Base-by-base conservation (phyloP, 2,797 vertebrate genomes). In the Garrulus glandarius region DNA sequence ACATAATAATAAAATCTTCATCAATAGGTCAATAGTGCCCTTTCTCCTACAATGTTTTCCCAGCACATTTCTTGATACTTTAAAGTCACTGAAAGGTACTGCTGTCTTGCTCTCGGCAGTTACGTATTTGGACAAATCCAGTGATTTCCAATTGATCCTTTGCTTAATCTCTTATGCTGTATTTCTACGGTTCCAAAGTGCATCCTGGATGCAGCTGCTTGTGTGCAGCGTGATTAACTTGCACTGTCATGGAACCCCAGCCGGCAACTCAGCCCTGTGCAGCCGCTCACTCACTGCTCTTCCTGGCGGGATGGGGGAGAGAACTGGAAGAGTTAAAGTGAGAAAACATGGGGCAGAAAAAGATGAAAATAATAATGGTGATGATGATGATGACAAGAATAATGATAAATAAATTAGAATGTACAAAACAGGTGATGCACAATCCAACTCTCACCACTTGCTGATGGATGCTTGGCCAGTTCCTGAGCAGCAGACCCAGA, bases 211-310 rank as follows among this genome's bases (percentile, higher is more conserved):
- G 43, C 60, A 90, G 63, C 26, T 65, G 81, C 49, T 83, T 78
- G 65, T 29, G 44, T 63, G 32, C 47, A 79, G 65, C 13, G 24
- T n/a, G 47, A 47, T 46, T 60, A 3, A 8, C 19, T 44, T 29
- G 23, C 27, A 18, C 52, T 60, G 52, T 11, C 19, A 15, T 15
- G 43, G 74, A 60, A 53, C 19, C 71, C 39, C 87, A 59, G 87
- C 59, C 5, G 13, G 18, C 27, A 59, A 27, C 10, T 46, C 46
- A 53, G 52, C 59, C 50, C 37, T 19, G n/a, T 0, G 0, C 46
- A 78, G 67, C 65, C 0, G 3, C 65, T 65, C 59, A 30, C 11
- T 23, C 57, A 6, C 22, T 71, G 52, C 72, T 32, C 30, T 20
- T 64, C 57, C 80, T 0, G 3, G 59, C 0, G 0, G 50, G 39